Evolutionary conservation across 2,888 invertebrate species (phyloP).

Genomic region (Drosophila koepferae): DNA sequence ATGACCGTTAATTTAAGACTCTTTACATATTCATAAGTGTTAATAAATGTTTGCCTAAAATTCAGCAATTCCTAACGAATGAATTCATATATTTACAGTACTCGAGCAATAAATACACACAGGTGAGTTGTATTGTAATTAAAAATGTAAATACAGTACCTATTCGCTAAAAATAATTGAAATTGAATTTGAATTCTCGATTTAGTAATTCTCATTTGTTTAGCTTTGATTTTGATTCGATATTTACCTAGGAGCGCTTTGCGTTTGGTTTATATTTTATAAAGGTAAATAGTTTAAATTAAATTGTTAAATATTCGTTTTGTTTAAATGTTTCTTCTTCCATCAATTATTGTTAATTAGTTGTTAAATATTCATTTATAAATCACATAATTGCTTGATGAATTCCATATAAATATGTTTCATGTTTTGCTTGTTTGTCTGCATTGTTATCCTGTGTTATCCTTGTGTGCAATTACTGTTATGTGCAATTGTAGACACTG

Average conservation of each 20-base stretch:
- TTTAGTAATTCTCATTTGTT: conserved; percentile 30
- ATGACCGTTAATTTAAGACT: conserved; percentile 41
- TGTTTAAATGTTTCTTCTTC: conserved; percentile 19
- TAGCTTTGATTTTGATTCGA: conserved; percentile 64
- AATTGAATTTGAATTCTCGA: conserved; percentile 69
- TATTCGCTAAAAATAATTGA: conserved; percentile 72
- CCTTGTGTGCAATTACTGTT: conserved; percentile 59
- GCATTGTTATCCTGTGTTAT: conserved; percentile 45
- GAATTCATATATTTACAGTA: conserved; percentile 59
- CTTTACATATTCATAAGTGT: conserved; percentile 27
- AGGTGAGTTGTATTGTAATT: conserved; percentile 39
- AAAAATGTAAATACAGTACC: conserved; percentile 30
- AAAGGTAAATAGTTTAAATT: conserved; percentile 50
- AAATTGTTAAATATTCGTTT: conserved; percentile 35
- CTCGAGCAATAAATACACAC: conserved; percentile 47
- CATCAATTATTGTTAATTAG: conserved; percentile 77
- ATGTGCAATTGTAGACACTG: conserved; percentile 70
- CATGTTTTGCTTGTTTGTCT: conserved; percentile 14
- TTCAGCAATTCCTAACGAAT: conserved; percentile 66
- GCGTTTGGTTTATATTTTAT: conserved; percentile 37
- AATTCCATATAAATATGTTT: conserved; percentile 70
- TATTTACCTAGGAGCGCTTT: conserved; percentile 65
- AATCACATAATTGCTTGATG: conserved; percentile 83
- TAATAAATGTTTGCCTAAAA: conserved; percentile 63
- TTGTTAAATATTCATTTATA: conserved; percentile 75